Percentiles rank a stretch among this genome's conserved stretches.
phyloP scores from a whole-genome alignment of 2,797 vertebrate species.

The Austrolebias charrua region DNA sequence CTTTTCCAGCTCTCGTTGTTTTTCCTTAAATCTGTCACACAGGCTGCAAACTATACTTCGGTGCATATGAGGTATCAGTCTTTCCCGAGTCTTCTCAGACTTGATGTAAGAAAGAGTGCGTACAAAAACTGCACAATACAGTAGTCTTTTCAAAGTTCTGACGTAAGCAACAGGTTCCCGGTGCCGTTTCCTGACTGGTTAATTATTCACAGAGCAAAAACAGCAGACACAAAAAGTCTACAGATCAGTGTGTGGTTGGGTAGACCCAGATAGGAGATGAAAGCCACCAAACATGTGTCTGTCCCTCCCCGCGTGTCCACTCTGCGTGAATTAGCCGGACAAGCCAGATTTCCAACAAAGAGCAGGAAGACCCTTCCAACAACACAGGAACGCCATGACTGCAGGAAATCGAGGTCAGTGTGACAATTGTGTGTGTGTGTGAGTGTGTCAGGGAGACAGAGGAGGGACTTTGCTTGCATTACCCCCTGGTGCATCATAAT shows the following conservation, averaged over 20 bases:
- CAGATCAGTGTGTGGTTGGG: neutral
- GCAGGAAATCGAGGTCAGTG: conserved; percentile 70
- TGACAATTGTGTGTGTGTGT: conserved; percentile 58
- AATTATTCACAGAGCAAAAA: conserved; percentile 18
- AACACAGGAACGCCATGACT: conserved; percentile 39
- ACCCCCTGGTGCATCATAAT: conserved; percentile 60
- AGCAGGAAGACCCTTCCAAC: conserved; percentile 64
- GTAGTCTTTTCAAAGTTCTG: neutral
- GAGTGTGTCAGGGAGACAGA: conserved; percentile 38
- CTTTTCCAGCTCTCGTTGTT: neutral
- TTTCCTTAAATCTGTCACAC: conserved; percentile 16
- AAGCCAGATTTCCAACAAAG: conserved; percentile 65
- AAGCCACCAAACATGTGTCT: conserved; percentile 6
- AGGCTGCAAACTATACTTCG: neutral
- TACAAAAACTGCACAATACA: conserved; percentile 4
- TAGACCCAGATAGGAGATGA: conserved; percentile 13
- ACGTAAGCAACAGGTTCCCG: neutral
- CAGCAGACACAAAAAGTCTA: neutral
- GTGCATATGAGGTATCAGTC: conserved; percentile 10
- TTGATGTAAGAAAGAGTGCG: neutral
- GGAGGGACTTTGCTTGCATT: conserved; percentile 49
- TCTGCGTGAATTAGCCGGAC: conserved; percentile 62
- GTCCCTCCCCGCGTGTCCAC: conserved; percentile 16
- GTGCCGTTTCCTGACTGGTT: conserved; percentile 6
- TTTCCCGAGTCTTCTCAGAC: too few species aligned